Conservation (phyloP, 2,888 invertebrate species). For the Cyaniris semiargus region DNA sequence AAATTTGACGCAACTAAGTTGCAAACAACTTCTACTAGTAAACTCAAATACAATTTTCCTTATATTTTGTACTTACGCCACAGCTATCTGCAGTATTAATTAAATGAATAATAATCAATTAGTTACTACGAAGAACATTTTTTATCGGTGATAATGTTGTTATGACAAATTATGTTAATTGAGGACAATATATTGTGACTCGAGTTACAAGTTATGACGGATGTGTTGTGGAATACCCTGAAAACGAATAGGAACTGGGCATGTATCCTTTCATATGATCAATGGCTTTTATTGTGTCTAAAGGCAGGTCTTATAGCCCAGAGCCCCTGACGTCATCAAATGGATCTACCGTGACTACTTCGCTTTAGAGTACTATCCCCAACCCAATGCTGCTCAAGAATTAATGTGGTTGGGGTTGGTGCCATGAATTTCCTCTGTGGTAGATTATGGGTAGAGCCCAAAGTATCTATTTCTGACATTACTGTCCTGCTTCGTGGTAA, state of each 20-base stretch:
- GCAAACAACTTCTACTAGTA: neutral
- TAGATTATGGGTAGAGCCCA: too few species aligned
- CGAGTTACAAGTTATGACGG: neutral
- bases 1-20: neutral
- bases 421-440: too few species aligned
- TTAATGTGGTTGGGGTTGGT: too few species aligned
- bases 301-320: neutral
- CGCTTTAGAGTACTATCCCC: too few species aligned
- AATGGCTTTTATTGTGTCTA: neutral
- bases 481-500: too few species aligned
- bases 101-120: neutral
- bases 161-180: conserved; percentile 5
- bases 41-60: neutral
- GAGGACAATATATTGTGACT: neutral
- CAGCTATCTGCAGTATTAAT: neutral
- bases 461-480: too few species aligned
- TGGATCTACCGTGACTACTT: too few species aligned
- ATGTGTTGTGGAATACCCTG: neutral
- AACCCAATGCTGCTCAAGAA: too few species aligned
- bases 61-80: neutral
- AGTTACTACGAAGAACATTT: neutral
- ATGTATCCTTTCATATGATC: neutral
- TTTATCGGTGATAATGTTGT: neutral
- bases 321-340: too few species aligned
- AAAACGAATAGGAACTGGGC: neutral